Evolutionary conservation across 2,113 vertebrate genomes (phyloP), one percentile per base, ranked within the genome.

Genomic region (Caranx melampygus): DNA sequence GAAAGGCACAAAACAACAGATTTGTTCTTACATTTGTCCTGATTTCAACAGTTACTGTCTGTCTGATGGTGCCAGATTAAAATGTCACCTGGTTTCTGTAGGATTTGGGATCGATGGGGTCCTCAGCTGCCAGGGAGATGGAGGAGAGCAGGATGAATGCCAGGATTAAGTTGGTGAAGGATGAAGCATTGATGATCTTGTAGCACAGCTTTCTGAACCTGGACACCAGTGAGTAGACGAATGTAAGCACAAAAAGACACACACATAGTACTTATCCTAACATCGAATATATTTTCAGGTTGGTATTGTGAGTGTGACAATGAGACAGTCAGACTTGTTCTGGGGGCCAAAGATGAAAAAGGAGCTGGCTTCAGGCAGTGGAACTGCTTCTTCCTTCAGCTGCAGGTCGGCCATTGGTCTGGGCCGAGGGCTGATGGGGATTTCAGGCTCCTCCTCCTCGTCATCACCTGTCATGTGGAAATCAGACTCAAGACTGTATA

Each of bases 151-250:
- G 94, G 88, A 99, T 99, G 95, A 99, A 99, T 72, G 98, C 95
- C 62, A 99, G 95, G 94, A 99, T 99, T 83, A 99, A 96, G 94
- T 99, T 99, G 92, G 98, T 99, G 93, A 99, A 99, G 89, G 96
- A 96, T 1, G 98, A 98, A 84, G 97, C 97, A 0, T 99, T 99
- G 88, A 99, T 95, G 20, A 96, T 96, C 79, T 97, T 96, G 91
- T 99, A 98, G 86, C 97, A 99, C 26, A 99, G 84, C 54, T 99
- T 96, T 0, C 98, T 96, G 88, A 99, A 93, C 93, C 98, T 99
- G 60, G 21, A 66, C 12, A 54, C 21, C 42, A 49, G 47, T 18
- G 21, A 52, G 33, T 1, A 55, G 26, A 14, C 40, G 33, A 12
- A 64, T 34, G 12, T 40, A 44, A 58, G 18, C 20, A 51, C 21